Evolutionary conservation across 2,888 invertebrate species (phyloP).

Genomic region (Nymphalis polychloros): DNA sequence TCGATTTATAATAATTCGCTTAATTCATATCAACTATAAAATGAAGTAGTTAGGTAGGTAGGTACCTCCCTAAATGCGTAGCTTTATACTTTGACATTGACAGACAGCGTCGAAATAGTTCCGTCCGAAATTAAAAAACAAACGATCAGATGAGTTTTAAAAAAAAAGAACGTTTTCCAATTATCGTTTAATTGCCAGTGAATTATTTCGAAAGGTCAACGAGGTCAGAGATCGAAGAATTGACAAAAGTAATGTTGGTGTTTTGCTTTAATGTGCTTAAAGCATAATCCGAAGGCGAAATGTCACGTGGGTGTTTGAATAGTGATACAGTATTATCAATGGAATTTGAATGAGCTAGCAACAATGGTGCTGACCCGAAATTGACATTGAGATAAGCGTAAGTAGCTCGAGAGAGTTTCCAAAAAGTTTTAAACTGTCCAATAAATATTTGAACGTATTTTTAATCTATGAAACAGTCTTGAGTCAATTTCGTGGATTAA

Average conservation of each 20-base stretch:
- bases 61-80: slow-evolving; percentile 18
- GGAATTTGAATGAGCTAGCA: slow-evolving; percentile 42
- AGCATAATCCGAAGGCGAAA: slow-evolving; percentile 24
- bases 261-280: slow-evolving; percentile 8
- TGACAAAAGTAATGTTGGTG: background rate
- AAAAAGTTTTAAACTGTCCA: slow-evolving; percentile 27
- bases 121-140: background rate
- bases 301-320: slow-evolving; percentile 44
- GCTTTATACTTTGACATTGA: slow-evolving; percentile 29
- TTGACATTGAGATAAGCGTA: slow-evolving; percentile 31
- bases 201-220: background rate
- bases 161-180: too few species aligned
- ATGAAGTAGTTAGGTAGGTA: background rate
- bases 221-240: background rate
- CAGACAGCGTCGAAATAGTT: slow-evolving; percentile 30
- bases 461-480: background rate
- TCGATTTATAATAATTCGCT: slow-evolving; percentile 26
- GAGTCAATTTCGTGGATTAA: slow-evolving; percentile 6
- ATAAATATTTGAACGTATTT: slow-evolving; percentile 11
- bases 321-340: slow-evolving; percentile 45
- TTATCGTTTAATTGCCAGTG: too few species aligned
- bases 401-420: slow-evolving; percentile 32
- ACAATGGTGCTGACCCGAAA: slow-evolving; percentile 36
- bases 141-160: too few species aligned
- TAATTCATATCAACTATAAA: background rate